Base-by-base conservation (phyloP, 2,113 vertebrate species). In the Rhegmatorhina hoffmannsi region DNA sequence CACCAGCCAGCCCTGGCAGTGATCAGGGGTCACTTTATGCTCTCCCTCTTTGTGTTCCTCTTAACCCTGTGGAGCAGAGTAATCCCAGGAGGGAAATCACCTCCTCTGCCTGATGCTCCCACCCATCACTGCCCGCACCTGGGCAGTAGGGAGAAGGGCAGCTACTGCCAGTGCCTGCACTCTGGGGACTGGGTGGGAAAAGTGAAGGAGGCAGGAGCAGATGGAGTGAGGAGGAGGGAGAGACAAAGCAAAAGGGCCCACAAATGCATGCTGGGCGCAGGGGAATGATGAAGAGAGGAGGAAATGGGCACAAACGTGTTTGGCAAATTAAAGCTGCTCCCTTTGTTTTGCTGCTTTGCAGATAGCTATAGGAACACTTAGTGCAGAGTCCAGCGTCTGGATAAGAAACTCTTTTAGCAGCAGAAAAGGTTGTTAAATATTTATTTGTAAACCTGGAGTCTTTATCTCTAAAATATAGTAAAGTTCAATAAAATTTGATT, bases 361-460 rank as follows among this genome's bases (percentile, higher is more conserved):
- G 96, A 84, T 76, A 93, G 79, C 88, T 95, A 78, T 88, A 96
- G 78, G 92, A 97, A 93, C 90, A 63, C 90, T 96, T 90, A 92
- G 84, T 28, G 44, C 66, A 46, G 82, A 95, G 92, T 89, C 92
- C 0, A 0, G 76, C 79, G 88, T 95, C 89, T 96, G 92, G 87
- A 29, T 92, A 89, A 95, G 95, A 94, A 85, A 92, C 73, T 96
- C 79, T 81, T 92, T 87, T 73, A 94, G 79, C 93, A 94, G 95
- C 94, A 84, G 94, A 73, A 92, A 89, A 84, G 89, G 90, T 92
- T 88, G 93, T 97, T 96, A 97, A 96, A 97, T 96, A 97, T 97
- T 97, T 97, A 97, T 97, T 97, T 96, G 93, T 95, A 96, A 97
- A 96, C 93, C 90, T 94, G 92, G 90, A 97, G 92, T 94, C 93